Conservation (phyloP, 2,113 vertebrate genomes). For the Rostratula benghalensis region DNA sequence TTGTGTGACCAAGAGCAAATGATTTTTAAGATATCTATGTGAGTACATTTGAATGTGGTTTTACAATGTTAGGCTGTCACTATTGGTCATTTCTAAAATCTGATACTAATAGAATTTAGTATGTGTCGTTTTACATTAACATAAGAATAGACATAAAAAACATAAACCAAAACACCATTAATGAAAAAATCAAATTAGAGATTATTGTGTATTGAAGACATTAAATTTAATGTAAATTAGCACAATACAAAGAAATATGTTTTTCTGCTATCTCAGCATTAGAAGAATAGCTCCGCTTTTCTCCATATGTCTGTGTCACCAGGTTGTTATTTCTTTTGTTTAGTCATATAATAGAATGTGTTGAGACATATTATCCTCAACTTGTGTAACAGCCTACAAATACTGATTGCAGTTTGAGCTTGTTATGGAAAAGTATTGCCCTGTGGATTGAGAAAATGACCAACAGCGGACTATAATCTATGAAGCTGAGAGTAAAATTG, state of each 20-base stretch:
- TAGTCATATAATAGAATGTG: slow-evolving; percentile 53
- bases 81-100: slow-evolving; percentile 24
- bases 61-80: background rate
- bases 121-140: slow-evolving; percentile 20
- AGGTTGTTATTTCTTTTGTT: slow-evolving; percentile 68
- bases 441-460: slow-evolving; percentile 78
- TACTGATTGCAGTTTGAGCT: slow-evolving; percentile 73
- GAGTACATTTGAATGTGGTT: slow-evolving; percentile 44
- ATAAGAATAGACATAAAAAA: slow-evolving; percentile 37
- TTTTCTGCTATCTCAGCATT: slow-evolving; percentile 45
- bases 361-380: slow-evolving; percentile 59
- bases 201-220: slow-evolving; percentile 29
- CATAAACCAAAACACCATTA: slow-evolving; percentile 42
- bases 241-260: slow-evolving; percentile 25
- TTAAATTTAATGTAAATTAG: slow-evolving; percentile 56
- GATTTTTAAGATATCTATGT: background rate
- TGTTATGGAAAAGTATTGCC: slow-evolving; percentile 83
- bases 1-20: background rate
- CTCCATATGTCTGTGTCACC: slow-evolving; percentile 32
- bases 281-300: slow-evolving; percentile 14
- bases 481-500: slow-evolving; percentile 82
- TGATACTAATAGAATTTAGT: slow-evolving; percentile 54
- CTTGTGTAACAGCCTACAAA: slow-evolving; percentile 46
- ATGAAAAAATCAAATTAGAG: slow-evolving; percentile 44
- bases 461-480: slow-evolving; percentile 77